A percentile compares a stretch with the other conserved stretches of the same genome.
Evolutionary conservation across 2,797 vertebrate species (phyloP).

Genomic region (Petrocephalus sullivani): DNA sequence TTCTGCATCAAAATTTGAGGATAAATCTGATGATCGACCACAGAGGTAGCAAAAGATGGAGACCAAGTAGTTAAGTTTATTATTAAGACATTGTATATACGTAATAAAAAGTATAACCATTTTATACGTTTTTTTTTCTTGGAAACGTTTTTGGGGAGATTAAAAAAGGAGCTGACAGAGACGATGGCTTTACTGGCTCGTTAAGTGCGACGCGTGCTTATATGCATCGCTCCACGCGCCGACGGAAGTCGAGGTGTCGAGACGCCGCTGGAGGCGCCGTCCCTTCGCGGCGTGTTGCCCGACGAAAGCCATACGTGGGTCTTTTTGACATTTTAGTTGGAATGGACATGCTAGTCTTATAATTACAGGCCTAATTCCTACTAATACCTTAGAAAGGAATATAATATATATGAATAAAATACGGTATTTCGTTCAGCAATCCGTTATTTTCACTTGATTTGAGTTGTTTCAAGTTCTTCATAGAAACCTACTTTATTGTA

Average conservation of each 20-base stretch:
- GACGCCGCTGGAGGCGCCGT: neutral
- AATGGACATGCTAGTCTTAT: neutral
- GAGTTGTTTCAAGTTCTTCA: neutral
- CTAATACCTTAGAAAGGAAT: neutral
- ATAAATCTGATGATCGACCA: too few relatives aligned
- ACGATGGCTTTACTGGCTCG: neutral
- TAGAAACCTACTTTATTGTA: neutral
- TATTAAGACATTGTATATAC: neutral
- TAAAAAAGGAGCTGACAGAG: neutral
- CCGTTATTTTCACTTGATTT: neutral
- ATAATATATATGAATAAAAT: neutral
- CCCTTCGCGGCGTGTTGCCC: neutral
- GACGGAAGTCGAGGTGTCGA: constrained; percentile 28
- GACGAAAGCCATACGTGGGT: neutral
- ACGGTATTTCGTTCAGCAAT: neutral
- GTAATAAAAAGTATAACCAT: neutral
- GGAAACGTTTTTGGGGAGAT: neutral
- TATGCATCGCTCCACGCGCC: constrained; percentile 32
- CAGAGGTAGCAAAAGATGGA: too few relatives aligned
- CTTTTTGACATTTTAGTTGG: neutral
- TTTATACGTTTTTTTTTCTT: neutral
- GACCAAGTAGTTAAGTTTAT: neutral
- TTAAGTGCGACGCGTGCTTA: neutral
- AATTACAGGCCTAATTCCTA: neutral
- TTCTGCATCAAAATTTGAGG: too few relatives aligned